These are phyloP conservation scores for Amphipoea oculea DNA, from an alignment of 2,888 invertebrate genomes.

Conservation along the genomic window DNA sequence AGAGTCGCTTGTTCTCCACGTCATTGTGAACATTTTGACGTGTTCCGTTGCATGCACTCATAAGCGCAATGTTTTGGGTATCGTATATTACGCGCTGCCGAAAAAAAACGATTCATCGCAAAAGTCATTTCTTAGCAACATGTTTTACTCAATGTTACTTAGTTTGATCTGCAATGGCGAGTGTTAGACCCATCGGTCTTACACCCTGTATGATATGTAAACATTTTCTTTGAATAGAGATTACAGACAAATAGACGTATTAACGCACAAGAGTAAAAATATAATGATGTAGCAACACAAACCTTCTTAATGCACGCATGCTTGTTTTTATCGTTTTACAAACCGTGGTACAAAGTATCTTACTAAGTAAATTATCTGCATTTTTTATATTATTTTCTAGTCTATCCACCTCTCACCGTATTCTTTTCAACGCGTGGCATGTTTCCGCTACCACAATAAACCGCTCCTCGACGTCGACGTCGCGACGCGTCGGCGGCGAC, in stretches of 20 bases:
- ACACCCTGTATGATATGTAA: too few relatives aligned
- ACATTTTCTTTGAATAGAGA: too few relatives aligned
- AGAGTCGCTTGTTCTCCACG: neutral
- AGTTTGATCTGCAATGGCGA: neutral
- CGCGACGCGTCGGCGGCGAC: neutral
- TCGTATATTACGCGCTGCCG: neutral
- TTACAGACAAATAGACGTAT: too few relatives aligned
- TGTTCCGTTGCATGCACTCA: neutral
- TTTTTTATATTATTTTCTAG: neutral
- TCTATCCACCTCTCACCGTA: neutral
- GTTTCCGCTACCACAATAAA: slow-evolving; percentile 41
- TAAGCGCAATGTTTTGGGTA: neutral
- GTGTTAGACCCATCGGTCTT: too few relatives aligned
- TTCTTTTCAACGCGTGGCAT: slow-evolving; percentile 3
- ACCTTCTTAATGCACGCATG: too few relatives aligned
- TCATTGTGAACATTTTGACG: neutral
- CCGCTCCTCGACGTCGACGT: neutral
- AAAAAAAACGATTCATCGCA: neutral
- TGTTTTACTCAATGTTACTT: neutral
- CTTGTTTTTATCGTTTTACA: too few relatives aligned
- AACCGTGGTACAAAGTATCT: too few relatives aligned
- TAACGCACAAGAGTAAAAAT: too few relatives aligned
- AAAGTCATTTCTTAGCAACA: neutral
- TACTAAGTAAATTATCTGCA: neutral
- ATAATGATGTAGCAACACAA: neutral